Evolutionary conservation across 2,888 invertebrate genomes (phyloP).

Genomic region (Cataglyphis cursor): DNA sequence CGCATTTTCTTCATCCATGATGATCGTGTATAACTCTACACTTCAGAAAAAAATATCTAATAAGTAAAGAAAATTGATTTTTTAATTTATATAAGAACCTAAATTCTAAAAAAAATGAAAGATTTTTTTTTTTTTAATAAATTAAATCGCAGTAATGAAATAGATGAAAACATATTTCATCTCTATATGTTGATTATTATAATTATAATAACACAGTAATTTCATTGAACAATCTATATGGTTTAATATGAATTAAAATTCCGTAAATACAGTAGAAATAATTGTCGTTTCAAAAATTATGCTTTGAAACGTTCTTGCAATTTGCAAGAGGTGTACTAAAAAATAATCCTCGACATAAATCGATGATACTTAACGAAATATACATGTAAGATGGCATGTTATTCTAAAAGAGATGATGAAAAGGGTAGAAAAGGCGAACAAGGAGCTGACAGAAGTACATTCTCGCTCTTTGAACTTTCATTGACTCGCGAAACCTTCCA

Average conservation of each 20-base stretch:
- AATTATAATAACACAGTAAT: neutral
- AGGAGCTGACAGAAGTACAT: constrained; percentile 42
- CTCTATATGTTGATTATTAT: neutral
- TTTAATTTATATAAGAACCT: neutral
- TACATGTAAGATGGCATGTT: neutral
- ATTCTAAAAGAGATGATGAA: constrained; percentile 33
- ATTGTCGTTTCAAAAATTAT: constrained; percentile 10
- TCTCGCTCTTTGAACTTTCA: constrained; percentile 59
- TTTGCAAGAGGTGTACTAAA: neutral
- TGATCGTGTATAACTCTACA: constrained; percentile 44
- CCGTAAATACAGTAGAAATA: neutral
- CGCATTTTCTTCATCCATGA: constrained; percentile 57
- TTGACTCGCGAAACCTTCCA: constrained; percentile 60
- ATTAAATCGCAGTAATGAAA: neutral
- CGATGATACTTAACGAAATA: neutral
- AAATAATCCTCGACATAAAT: constrained; percentile 6
- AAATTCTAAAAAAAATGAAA: neutral
- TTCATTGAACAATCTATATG: neutral
- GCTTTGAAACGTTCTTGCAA: neutral
- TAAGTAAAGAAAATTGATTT: neutral
- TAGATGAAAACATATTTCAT: neutral
- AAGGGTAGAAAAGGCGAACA: constrained; percentile 14
- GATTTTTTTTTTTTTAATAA: neutral
- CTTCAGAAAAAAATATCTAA: constrained; percentile 18
- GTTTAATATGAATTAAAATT: neutral